These are phyloP conservation scores for Petromus typicus DNA, from an alignment of 2,113 vertebrate species.

Conservation along the genomic window DNA sequence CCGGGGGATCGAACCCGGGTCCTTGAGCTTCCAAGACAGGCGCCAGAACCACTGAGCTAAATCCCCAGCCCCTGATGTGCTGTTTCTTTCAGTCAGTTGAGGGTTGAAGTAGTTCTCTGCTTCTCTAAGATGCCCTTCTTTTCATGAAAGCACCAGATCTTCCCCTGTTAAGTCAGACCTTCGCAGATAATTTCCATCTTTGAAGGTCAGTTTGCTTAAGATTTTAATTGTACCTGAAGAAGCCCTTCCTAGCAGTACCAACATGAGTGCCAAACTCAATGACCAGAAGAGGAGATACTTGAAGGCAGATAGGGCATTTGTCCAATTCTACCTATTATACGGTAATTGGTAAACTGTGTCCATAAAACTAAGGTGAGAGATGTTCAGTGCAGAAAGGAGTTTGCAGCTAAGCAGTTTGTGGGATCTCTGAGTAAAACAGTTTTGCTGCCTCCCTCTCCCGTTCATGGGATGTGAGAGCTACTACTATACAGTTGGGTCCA, in stretches of 20 bases:
- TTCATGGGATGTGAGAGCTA: background rate
- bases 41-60: too few species aligned
- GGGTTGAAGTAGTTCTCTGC: background rate
- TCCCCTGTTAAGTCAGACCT: background rate
- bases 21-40: too few species aligned
- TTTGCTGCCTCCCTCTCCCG: background rate
- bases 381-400: background rate
- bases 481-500: background rate
- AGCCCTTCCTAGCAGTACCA: background rate
- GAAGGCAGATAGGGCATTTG: background rate
- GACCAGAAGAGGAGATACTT: background rate
- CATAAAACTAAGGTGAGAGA: background rate
- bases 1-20: too few species aligned
- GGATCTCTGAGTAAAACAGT: background rate
- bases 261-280: background rate
- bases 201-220: background rate
- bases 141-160: fast-evolving
- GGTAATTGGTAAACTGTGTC: background rate
- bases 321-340: background rate
- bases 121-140: background rate
- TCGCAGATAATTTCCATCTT: background rate
- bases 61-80: too few species aligned
- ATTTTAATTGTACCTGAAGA: background rate
- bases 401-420: background rate
- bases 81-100: background rate